A percentile compares a stretch with the other conserved stretches of the same genome.
phyloP scores from a whole-genome alignment of 2,113 vertebrate species.

The Pomatostomus ruficeps region DNA sequence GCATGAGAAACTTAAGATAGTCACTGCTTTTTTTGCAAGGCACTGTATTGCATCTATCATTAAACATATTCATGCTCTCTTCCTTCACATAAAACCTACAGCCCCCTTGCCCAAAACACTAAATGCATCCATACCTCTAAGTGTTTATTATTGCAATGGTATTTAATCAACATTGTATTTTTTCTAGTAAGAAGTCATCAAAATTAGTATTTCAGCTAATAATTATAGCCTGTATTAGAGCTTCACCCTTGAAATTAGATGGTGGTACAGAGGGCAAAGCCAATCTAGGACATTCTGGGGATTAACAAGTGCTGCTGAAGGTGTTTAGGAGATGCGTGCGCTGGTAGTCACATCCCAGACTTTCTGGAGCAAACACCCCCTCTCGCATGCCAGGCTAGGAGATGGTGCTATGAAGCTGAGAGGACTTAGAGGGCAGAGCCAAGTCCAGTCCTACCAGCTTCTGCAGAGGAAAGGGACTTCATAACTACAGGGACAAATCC shows the following conservation, averaged over 20 bases:
- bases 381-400: neutral
- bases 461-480: neutral
- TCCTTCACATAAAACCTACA: neutral
- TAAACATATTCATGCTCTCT: neutral
- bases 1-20: neutral
- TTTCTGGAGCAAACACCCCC: neutral
- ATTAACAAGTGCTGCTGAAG: neutral
- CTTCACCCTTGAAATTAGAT: neutral
- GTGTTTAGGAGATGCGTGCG: neutral
- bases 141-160: neutral
- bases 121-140: neutral
- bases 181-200: neutral
- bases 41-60: neutral
- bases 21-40: neutral
- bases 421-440: neutral
- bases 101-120: neutral
- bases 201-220: neutral
- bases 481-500: neutral
- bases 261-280: neutral
- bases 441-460: neutral
- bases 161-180: neutral
- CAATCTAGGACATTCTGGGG: neutral
- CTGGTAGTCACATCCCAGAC: neutral
- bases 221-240: neutral
- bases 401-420: neutral